phyloP scores from a whole-genome alignment of 2,888 invertebrate species.

The Tenthredo distinguenda region DNA sequence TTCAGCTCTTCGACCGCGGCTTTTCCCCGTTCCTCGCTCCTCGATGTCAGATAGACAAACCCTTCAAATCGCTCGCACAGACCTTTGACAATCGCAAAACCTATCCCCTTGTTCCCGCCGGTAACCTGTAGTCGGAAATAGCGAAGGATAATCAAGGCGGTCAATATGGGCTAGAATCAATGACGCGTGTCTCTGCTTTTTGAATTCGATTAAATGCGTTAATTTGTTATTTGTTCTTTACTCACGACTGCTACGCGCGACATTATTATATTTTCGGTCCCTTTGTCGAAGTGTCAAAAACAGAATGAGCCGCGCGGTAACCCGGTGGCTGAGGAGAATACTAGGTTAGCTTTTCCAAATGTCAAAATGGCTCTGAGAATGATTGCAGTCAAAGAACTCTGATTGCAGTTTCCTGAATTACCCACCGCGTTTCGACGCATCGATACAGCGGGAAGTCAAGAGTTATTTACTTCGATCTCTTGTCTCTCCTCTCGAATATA shows the following conservation, averaged over 20 bases:
- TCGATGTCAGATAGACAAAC: conserved; percentile 85
- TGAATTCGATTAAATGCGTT: neutral
- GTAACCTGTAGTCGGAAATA: conserved; percentile 79
- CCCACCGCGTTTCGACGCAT: no score
- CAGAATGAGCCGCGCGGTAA: no score
- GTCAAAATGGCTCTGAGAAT: neutral
- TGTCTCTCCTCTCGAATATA: no score
- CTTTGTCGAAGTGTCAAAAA: no score
- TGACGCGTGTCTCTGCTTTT: no score
- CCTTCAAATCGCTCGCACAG: conserved; percentile 85
- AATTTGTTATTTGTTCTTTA: neutral
- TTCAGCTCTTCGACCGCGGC: conserved; percentile 82
- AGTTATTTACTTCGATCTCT: no score
- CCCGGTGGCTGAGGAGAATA: no score
- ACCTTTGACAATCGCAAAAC: conserved; percentile 84
- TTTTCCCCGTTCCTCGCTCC: conserved; percentile 81
- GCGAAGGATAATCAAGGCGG: neutral
- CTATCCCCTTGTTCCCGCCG: conserved; percentile 87
- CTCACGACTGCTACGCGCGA: conserved; percentile 45
- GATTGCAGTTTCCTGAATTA: no score
- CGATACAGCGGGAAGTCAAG: no score
- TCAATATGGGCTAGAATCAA: no score
- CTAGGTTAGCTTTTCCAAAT: no score
- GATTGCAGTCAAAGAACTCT: no score
- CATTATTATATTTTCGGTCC: neutral